Evolutionary conservation across 2,888 invertebrate species (phyloP).

Genomic region (Yponomeuta malinellus): DNA sequence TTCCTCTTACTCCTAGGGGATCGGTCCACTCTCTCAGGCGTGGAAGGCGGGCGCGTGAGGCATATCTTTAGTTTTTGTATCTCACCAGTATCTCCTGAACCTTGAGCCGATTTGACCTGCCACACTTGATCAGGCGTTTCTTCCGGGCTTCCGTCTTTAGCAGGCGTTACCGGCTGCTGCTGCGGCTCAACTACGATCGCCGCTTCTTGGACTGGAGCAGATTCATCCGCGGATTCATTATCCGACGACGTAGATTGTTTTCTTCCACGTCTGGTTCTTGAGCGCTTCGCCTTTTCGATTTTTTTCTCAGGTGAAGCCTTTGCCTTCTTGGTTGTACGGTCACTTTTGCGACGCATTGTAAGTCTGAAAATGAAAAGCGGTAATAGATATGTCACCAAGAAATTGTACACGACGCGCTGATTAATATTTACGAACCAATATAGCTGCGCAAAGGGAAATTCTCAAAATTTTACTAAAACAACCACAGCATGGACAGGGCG

Average conservation of each 20-base stretch:
- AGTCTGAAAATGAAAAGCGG: background rate
- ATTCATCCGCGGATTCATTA: constrained; percentile 63
- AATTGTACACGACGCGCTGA: background rate
- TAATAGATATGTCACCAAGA: background rate
- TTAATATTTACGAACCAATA: constrained; percentile 3
- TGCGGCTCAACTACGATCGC: constrained; percentile 30
- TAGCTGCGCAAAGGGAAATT: background rate
- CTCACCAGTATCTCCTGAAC: constrained; percentile 69
- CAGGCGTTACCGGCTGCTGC: constrained; percentile 35
- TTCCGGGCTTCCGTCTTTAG: constrained; percentile 32
- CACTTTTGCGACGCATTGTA: constrained; percentile 85
- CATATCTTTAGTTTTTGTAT: constrained; percentile 80
- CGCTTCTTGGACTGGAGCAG: constrained; percentile 37
- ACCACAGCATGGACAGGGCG: background rate
- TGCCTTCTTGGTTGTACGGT: constrained; percentile 79
- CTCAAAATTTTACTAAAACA: background rate
- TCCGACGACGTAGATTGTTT: constrained; percentile 75
- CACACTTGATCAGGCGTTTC: constrained; percentile 66
- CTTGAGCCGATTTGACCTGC: constrained; percentile 70
- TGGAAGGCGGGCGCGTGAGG: constrained; percentile 74
- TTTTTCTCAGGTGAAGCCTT: constrained; percentile 81
- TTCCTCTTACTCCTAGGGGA: constrained; percentile 71
- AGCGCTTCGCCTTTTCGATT: constrained; percentile 60
- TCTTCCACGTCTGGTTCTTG: constrained; percentile 68
- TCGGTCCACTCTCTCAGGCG: constrained; percentile 69